Conservation (phyloP, 1,140 invertebrate genomes). For the Drosophila sturtevanti region DNA sequence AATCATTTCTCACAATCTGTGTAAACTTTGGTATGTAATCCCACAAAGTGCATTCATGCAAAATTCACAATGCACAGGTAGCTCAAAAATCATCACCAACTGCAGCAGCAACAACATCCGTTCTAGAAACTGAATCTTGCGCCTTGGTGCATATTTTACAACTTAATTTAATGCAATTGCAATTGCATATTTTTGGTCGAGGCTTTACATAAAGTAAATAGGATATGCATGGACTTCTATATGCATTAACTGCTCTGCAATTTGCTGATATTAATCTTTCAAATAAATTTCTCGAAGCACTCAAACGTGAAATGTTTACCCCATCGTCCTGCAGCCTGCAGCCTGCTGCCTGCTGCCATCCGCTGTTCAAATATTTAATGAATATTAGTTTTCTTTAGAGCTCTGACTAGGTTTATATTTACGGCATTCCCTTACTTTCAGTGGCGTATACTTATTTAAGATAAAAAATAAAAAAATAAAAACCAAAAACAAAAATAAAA, state of each 20-base stretch:
- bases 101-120: not conserved
- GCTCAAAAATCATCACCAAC: constrained; percentile 57
- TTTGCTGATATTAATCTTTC: constrained; percentile 64
- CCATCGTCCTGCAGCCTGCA: not conserved
- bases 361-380: constrained; percentile 70
- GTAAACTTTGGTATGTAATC: constrained; percentile 38
- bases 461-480: too few relatives aligned
- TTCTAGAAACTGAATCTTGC: constrained; percentile 14
- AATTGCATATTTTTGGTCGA: constrained; percentile 45
- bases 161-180: constrained; percentile 73
- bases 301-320: constrained; percentile 65
- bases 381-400: constrained; percentile 66
- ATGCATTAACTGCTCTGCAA: constrained; percentile 50
- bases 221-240: constrained; percentile 23
- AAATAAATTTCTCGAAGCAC: constrained; percentile 71
- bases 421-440: not conserved
- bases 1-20: not conserved
- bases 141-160: constrained; percentile 59
- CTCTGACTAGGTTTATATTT: constrained; percentile 37
- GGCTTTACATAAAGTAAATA: constrained; percentile 45
- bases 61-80: constrained; percentile 52
- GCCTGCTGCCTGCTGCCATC: constrained; percentile 1
- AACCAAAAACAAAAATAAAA: too few relatives aligned
- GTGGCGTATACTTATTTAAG: not conserved
- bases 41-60: constrained; percentile 70